phyloP scores from a whole-genome alignment of 2,113 vertebrate species.

The Leucopternis melanops region DNA sequence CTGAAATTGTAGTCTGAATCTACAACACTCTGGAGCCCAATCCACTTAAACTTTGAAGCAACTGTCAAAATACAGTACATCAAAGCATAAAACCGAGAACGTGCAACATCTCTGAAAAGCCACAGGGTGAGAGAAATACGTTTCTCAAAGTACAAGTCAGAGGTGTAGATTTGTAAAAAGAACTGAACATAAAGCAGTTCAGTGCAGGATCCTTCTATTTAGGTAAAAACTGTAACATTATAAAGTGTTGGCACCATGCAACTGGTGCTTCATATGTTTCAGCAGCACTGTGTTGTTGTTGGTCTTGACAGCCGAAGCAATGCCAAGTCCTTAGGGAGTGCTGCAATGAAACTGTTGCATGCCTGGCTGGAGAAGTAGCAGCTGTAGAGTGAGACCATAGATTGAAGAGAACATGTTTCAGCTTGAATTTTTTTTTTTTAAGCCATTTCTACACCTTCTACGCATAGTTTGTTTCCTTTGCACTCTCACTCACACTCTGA shows the following conservation, averaged over 20 bases:
- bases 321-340: background rate
- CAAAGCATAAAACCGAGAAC: background rate
- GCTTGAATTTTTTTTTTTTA: background rate
- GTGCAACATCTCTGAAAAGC: background rate
- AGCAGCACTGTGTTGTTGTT: background rate
- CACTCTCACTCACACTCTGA: background rate
- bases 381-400: background rate
- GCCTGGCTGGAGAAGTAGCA: background rate
- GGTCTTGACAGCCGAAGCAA: background rate
- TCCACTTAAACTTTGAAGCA: background rate
- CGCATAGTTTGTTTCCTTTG: background rate
- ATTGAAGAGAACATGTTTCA: background rate
- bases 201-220: background rate
- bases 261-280: background rate
- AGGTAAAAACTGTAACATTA: background rate
- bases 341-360: background rate
- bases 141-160: background rate
- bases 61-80: background rate
- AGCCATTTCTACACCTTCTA: background rate
- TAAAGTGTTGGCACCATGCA: background rate
- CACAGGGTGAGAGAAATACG: rapidly evolving
- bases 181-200: background rate
- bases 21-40: background rate
- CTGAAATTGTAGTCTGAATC: background rate
- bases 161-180: background rate